A percentile compares a stretch with the other conserved stretches of the same genome.
These are phyloP conservation scores for Anthonomus grandis DNA, from an alignment of 1,140 invertebrate species.

Conservation along the genomic window DNA sequence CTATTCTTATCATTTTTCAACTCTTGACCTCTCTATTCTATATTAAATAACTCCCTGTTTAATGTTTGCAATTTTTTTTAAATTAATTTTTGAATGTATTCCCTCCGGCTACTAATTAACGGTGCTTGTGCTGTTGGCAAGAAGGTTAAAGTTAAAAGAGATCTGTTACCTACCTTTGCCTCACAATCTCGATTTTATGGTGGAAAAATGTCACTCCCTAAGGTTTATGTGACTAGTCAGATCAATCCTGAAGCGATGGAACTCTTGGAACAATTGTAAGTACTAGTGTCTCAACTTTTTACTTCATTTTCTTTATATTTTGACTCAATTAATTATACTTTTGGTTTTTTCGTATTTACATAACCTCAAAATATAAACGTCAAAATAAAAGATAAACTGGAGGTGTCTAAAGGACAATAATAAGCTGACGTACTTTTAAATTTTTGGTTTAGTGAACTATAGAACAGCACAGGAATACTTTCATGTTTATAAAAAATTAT, in stretches of 20 bases:
- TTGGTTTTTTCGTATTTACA: not conserved
- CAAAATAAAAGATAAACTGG: too few species aligned
- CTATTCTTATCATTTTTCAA: constrained; percentile 1
- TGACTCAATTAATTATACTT: not conserved
- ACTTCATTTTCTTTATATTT: not conserved
- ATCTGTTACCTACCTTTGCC: constrained; percentile 7
- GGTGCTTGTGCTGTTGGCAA: not conserved
- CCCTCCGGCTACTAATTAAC: not conserved
- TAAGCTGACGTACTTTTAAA: too few species aligned
- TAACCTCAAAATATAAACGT: too few species aligned
- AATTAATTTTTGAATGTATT: too few species aligned
- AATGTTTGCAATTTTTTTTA: too few species aligned
- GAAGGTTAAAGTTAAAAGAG: not conserved
- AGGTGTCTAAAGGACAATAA: too few species aligned
- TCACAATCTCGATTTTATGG: constrained; percentile 5
- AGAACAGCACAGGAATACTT: too few species aligned
- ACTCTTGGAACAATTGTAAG: constrained; percentile 57
- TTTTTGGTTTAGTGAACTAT: too few species aligned
- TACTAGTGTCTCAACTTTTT: constrained; percentile 19
- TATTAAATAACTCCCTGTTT: too few species aligned
- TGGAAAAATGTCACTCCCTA: constrained; percentile 44
- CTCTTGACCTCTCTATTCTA: constrained; percentile 9
- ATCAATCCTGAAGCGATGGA: constrained; percentile 55
- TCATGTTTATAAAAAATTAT: too few species aligned
- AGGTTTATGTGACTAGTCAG: constrained; percentile 59